phyloP scores from a whole-genome alignment of 2,113 vertebrate genomes.

The Dolichotis patagonum region DNA sequence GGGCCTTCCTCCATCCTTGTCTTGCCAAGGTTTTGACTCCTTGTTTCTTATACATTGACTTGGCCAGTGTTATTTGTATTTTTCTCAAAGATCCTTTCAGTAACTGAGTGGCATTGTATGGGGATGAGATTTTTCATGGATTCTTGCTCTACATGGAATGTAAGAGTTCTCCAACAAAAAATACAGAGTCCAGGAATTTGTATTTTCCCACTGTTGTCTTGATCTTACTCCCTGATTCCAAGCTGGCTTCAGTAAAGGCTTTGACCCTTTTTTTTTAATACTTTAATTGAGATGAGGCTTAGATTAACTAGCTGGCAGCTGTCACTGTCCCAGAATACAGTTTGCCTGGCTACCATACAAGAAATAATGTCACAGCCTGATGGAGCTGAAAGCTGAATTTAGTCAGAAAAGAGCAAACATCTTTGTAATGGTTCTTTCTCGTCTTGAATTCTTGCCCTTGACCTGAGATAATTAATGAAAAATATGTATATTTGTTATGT shows the following conservation, averaged over 20 bases:
- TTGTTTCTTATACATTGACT: background rate
- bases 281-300: background rate
- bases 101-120: background rate
- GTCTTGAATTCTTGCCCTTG: background rate
- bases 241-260: background rate
- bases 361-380: background rate
- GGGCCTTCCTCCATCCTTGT: background rate
- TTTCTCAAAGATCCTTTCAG: background rate
- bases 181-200: background rate
- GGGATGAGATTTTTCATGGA: background rate
- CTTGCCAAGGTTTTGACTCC: background rate
- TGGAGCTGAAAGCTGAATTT: background rate
- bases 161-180: background rate
- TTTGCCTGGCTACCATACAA: background rate
- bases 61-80: background rate
- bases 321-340: background rate
- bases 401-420: background rate
- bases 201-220: background rate
- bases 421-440: background rate
- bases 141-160: background rate
- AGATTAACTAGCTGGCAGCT: background rate
- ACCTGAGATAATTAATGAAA: background rate
- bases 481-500: background rate
- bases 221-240: background rate
- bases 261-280: conserved; percentile 46